phyloP scores from a whole-genome alignment of 2,888 invertebrate species.

The Frankliniella intonsa region DNA sequence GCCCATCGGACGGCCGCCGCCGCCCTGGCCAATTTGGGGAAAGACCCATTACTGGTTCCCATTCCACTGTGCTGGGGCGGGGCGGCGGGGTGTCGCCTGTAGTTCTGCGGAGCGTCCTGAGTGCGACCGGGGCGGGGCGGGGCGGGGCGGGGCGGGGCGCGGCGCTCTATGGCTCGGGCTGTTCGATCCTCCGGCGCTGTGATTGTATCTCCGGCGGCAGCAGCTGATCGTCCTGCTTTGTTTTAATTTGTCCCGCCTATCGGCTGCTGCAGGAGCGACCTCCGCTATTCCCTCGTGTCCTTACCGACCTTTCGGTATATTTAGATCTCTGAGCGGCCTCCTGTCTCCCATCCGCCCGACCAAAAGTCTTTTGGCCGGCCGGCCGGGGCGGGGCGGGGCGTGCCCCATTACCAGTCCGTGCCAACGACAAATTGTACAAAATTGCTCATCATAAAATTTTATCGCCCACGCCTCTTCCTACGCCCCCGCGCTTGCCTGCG shows the following conservation, averaged over 20 bases:
- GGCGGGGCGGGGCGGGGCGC: neutral
- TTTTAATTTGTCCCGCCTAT: no score
- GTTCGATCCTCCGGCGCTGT: no score
- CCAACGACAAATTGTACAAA: slow-evolving; percentile 15
- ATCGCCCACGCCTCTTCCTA: neutral
- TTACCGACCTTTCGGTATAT: no score
- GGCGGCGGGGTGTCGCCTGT: no score
- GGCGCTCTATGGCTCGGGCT: neutral
- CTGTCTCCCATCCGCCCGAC: no score
- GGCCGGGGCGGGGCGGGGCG: neutral
- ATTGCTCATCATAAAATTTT: slow-evolving; percentile 17
- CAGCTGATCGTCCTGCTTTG: no score
- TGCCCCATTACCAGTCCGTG: neutral
- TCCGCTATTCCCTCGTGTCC: no score
- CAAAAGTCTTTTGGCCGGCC: neutral
- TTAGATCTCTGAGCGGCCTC: no score
- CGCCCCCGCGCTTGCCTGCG: no score
- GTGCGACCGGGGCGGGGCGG: neutral
- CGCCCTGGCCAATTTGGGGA: neutral
- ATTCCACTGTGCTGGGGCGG: no score
- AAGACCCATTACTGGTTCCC: neutral
- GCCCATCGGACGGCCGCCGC: neutral
- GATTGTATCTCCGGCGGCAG: no score
- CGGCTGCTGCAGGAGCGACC: no score
- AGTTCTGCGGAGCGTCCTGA: neutral